These are phyloP conservation scores for Chaetoderma sp. DNA, from an alignment of 2,888 invertebrate species.

Conservation along the genomic window DNA sequence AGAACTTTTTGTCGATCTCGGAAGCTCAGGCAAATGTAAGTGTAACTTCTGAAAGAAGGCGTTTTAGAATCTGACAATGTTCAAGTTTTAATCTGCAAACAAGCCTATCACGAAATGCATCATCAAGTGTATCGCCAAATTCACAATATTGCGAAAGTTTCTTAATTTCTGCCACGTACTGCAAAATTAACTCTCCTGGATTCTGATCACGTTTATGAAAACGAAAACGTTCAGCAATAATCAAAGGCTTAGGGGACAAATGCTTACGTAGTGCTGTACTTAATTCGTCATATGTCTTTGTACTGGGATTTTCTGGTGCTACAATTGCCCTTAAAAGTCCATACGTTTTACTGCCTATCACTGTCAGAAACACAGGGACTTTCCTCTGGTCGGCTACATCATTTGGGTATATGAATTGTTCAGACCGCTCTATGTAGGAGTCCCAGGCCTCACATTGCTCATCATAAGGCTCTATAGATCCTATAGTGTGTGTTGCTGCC, in stretches of 20 bases:
- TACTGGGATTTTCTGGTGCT: constrained; percentile 29
- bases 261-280: constrained; percentile 16
- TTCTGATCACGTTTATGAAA: constrained; percentile 35
- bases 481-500: too few species aligned
- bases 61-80: constrained; percentile 28
- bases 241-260: constrained; percentile 27
- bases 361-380: constrained; percentile 26
- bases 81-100: constrained; percentile 33
- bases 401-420: constrained; percentile 33
- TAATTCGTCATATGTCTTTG: constrained; percentile 26
- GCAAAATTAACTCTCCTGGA: constrained; percentile 23
- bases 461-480: background rate
- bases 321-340: constrained; percentile 15
- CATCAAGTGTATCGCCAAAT: constrained; percentile 31
- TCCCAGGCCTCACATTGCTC: constrained; percentile 20
- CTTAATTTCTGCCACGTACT: constrained; percentile 28
- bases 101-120: constrained; percentile 33
- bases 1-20: too few species aligned
- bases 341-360: constrained; percentile 30
- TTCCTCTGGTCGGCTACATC: constrained; percentile 25
- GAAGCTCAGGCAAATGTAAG: constrained; percentile 14
- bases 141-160: constrained; percentile 33
- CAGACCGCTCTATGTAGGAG: constrained; percentile 29
- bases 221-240: constrained; percentile 29
- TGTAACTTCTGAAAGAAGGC: constrained; percentile 26